Evolutionary conservation across 1,140 invertebrate species (phyloP).

Genomic region (Helicoverpa zea): DNA sequence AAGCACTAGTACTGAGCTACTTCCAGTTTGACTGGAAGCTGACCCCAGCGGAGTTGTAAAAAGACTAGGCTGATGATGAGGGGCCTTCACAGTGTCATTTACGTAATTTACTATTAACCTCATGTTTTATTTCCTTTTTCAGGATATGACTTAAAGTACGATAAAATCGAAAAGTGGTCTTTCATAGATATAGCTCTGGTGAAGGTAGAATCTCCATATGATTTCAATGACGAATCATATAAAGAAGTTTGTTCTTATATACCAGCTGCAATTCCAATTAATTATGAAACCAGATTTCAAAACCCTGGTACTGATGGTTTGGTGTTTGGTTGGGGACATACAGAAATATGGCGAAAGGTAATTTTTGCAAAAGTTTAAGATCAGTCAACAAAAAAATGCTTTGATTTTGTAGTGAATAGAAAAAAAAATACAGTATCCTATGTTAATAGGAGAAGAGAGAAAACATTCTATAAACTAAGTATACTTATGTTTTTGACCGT

Average conservation of each 20-base stretch:
- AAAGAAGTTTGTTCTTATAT: slow-evolving; percentile 51
- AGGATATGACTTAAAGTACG: slow-evolving; percentile 63
- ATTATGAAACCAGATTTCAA: slow-evolving; percentile 61
- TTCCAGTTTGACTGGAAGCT: too few relatives aligned
- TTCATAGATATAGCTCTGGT: slow-evolving; percentile 65
- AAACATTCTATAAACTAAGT: too few relatives aligned
- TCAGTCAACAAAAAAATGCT: too few relatives aligned
- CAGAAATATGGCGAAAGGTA: slow-evolving; percentile 56
- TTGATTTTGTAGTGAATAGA: too few relatives aligned
- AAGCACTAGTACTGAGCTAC: not conserved
- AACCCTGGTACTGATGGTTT: slow-evolving; percentile 55
- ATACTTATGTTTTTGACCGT: too few relatives aligned
- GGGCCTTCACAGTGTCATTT: too few relatives aligned
- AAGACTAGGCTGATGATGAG: too few relatives aligned
- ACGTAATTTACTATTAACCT: not conserved
- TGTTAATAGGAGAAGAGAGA: too few relatives aligned
- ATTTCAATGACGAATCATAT: slow-evolving; percentile 38
- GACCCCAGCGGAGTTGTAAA: too few relatives aligned
- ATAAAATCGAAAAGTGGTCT: slow-evolving; percentile 61
- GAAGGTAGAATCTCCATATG: slow-evolving; percentile 61
- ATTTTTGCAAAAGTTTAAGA: not conserved
- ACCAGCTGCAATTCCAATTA: slow-evolving; percentile 57
- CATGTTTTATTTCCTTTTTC: slow-evolving; percentile 11
- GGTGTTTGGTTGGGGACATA: slow-evolving; percentile 65
- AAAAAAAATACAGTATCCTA: too few relatives aligned